phyloP scores from a whole-genome alignment of 1,140 invertebrate species.

The Diuraphis noxia region DNA sequence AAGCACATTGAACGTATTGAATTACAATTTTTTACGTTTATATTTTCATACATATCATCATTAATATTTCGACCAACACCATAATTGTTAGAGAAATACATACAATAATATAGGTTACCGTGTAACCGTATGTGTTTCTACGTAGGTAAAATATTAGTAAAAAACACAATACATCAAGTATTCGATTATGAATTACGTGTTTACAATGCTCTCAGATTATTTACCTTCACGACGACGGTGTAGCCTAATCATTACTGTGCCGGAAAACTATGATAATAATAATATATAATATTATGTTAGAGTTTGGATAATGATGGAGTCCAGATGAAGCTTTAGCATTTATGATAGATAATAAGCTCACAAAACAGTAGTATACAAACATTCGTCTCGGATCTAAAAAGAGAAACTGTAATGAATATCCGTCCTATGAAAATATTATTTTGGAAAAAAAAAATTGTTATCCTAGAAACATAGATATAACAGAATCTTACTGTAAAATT shows the following conservation, averaged over 20 bases:
- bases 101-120: too few relatives aligned
- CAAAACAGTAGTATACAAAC: neutral
- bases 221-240: neutral
- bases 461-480: neutral
- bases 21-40: neutral
- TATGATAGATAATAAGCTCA: slow-evolving; percentile 7
- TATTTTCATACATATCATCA: neutral
- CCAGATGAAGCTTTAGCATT: slow-evolving; percentile 6
- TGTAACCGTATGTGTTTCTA: too few relatives aligned
- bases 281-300: too few relatives aligned
- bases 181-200: too few relatives aligned
- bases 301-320: too few relatives aligned
- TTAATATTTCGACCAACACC: too few relatives aligned
- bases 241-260: neutral
- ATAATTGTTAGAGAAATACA: too few relatives aligned
- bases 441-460: slow-evolving; percentile 7
- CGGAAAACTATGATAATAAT: neutral
- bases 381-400: neutral
- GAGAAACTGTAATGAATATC: neutral
- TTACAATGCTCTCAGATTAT: neutral
- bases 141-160: neutral
- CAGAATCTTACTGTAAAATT: neutral
- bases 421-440: neutral
- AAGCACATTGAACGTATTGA: neutral
- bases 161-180: neutral